Conservation (phyloP, 2,888 invertebrate species). For the Latheticus oryzae region DNA sequence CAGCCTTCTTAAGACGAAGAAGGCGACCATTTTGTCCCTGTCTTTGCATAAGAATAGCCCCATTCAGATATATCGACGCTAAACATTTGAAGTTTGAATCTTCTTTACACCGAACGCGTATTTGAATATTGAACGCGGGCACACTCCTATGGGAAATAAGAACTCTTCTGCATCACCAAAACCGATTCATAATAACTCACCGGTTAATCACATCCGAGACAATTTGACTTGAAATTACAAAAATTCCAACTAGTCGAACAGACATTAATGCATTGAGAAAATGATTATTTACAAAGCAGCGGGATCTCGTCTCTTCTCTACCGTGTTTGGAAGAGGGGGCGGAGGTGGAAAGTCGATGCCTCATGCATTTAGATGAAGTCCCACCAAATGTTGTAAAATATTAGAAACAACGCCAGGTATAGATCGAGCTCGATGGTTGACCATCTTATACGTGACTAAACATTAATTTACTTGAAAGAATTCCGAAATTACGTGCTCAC, state of each 20-base stretch:
- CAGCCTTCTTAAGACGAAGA: conserved; percentile 57
- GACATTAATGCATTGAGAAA: conserved; percentile 62
- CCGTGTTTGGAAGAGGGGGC: conserved; percentile 43
- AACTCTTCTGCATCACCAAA: conserved; percentile 48
- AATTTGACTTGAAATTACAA: conserved; percentile 60
- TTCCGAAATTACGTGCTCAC: conserved; percentile 48
- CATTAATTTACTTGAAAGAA: conserved; percentile 48
- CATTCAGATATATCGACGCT: conserved; percentile 59
- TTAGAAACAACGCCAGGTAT: conserved; percentile 56
- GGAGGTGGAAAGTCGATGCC: conserved; percentile 45
- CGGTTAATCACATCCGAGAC: conserved; percentile 40
- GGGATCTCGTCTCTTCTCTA: conserved; percentile 51
- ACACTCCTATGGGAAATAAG: conserved; percentile 56
- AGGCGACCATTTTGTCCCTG: conserved; percentile 58
- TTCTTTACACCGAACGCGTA: conserved; percentile 56
- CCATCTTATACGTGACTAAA: conserved; percentile 45
- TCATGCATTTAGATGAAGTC: conserved; percentile 61
- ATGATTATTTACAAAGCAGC: conserved; percentile 63
- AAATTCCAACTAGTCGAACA: conserved; percentile 58
- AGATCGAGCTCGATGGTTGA: conserved; percentile 36
- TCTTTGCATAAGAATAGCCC: conserved; percentile 62
- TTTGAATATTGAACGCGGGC: conserved; percentile 57
- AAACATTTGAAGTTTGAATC: conserved; percentile 59
- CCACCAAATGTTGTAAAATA: conserved; percentile 58
- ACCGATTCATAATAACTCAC: conserved; percentile 40